These are phyloP conservation scores for Dicycla oo DNA, from an alignment of 2,888 invertebrate genomes.

Conservation along the genomic window DNA sequence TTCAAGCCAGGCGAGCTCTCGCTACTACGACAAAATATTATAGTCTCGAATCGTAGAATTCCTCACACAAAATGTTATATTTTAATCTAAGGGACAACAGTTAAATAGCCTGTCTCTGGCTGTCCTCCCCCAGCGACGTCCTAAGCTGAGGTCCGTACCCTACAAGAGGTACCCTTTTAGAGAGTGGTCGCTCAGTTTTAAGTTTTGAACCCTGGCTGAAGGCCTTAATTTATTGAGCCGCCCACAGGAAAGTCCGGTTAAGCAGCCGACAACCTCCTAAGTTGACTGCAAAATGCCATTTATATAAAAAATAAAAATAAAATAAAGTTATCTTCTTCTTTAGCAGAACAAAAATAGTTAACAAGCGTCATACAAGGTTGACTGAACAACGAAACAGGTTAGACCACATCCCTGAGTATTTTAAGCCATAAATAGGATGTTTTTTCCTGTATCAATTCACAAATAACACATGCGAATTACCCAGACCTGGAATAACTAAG, in stretches of 20 bases:
- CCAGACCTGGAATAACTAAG: background rate
- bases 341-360: background rate
- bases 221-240: too few relatives aligned
- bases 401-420: conserved; percentile 24
- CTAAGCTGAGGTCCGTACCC: too few relatives aligned
- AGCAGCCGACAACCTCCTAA: too few relatives aligned
- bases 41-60: background rate
- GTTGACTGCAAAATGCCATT: too few relatives aligned
- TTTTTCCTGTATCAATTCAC: background rate
- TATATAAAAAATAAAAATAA: too few relatives aligned
- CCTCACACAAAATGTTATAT: background rate
- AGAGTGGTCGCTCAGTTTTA: too few relatives aligned
- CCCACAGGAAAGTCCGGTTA: too few relatives aligned
- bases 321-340: background rate
- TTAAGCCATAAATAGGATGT: conserved; percentile 7
- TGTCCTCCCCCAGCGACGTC: too few relatives aligned
- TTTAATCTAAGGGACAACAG: background rate
- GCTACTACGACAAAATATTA: background rate
- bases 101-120: too few relatives aligned
- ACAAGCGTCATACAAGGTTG: conserved; percentile 15
- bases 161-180: too few relatives aligned
- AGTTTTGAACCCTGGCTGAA: too few relatives aligned
- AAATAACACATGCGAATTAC: background rate
- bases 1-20: background rate
- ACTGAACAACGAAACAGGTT: conserved; percentile 46